Evolutionary conservation across 2,113 vertebrate genomes (phyloP).

Genomic region (Hippocampus abdominalis): DNA sequence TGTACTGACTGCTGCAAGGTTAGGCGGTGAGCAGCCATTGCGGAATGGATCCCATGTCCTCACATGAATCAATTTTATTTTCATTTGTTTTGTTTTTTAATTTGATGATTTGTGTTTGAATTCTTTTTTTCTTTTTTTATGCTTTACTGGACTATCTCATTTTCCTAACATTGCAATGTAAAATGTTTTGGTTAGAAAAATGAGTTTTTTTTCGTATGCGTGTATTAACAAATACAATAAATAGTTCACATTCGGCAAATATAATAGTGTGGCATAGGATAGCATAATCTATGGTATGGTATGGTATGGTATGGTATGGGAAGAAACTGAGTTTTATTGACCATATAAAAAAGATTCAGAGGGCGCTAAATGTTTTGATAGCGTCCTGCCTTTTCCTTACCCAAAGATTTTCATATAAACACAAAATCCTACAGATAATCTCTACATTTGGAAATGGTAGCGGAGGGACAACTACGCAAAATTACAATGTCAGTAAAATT

Average conservation of each 20-base stretch:
- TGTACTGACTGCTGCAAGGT: constrained; percentile 3
- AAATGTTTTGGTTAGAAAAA: background rate
- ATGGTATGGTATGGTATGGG: too few species aligned
- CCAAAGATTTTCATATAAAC: constrained; percentile 20
- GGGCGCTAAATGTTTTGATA: constrained; percentile 33
- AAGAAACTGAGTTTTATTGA: too few species aligned
- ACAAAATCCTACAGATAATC: background rate
- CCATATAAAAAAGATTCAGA: background rate
- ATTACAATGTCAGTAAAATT: too few species aligned
- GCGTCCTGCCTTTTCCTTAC: constrained; percentile 22
- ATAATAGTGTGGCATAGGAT: background rate
- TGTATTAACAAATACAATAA: too few species aligned
- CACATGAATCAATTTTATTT: constrained; percentile 25
- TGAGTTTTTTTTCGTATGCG: too few species aligned
- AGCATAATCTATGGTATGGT: background rate
- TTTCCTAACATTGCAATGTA: background rate
- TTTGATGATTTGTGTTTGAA: background rate
- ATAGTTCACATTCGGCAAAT: background rate
- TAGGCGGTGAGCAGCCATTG: constrained; percentile 7
- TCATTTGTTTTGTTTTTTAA: background rate
- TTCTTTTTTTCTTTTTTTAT: constrained; percentile 14
- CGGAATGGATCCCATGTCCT: constrained; percentile 21
- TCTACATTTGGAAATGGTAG: too few species aligned
- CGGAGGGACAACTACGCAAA: too few species aligned
- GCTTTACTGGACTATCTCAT: background rate